Evolutionary conservation across 2,888 invertebrate genomes (phyloP).

Genomic region (Pyralis farinalis): DNA sequence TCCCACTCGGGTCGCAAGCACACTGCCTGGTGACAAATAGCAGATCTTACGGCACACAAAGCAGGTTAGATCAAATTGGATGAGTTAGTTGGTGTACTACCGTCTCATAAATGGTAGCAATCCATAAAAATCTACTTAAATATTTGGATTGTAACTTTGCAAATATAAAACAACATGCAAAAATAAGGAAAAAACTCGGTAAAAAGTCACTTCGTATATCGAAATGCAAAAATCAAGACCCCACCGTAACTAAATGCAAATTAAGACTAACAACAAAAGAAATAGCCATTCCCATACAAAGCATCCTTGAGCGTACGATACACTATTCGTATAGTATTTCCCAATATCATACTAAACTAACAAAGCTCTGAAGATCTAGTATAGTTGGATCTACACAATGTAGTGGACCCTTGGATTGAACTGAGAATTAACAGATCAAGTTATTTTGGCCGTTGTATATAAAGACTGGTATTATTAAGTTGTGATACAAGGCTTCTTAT

Average conservation of each 20-base stretch:
- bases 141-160: too few species aligned
- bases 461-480: conserved; percentile 1
- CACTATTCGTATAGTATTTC: conserved; percentile 15
- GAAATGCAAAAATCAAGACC: neutral
- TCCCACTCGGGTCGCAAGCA: too few species aligned
- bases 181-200: too few species aligned
- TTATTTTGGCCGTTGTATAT: conserved; percentile 8
- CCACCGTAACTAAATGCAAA: neutral
- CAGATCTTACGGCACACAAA: too few species aligned
- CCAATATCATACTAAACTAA: conserved; percentile 10
- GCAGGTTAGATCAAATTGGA: too few species aligned
- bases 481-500: neutral
- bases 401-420: neutral
- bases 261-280: neutral
- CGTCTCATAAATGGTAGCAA: too few species aligned
- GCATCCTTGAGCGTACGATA: neutral
- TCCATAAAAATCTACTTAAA: too few species aligned
- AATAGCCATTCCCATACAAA: neutral
- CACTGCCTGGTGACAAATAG: too few species aligned
- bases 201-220: too few species aligned
- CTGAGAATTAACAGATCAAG: neutral
- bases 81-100: too few species aligned
- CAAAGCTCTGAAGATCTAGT: conserved; percentile 7
- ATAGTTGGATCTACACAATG: conserved; percentile 3
- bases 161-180: too few species aligned